phyloP scores from a whole-genome alignment of 2,113 vertebrate genomes.

The Erpornis zantholeuca region DNA sequence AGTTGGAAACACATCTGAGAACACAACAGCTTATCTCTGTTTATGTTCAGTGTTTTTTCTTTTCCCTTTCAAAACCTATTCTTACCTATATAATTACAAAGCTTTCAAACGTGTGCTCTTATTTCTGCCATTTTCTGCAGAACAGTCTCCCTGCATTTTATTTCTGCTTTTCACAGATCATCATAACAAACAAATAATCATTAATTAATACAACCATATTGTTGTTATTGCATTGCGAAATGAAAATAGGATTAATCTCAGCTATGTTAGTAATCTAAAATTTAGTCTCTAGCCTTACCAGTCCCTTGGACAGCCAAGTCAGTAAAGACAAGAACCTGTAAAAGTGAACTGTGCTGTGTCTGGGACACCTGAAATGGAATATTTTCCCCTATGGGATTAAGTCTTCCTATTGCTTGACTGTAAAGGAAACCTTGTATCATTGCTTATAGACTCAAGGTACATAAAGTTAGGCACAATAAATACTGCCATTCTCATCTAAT shows the following conservation, averaged over 20 bases:
- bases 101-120: not conserved
- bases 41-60: not conserved
- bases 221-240: not conserved
- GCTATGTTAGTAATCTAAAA: not conserved
- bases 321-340: not conserved
- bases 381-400: not conserved
- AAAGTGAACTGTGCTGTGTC: not conserved
- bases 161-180: not conserved
- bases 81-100: not conserved
- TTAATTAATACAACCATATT: not conserved
- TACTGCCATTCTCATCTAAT: not conserved
- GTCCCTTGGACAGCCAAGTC: not conserved
- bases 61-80: not conserved
- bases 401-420: not conserved
- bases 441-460: not conserved
- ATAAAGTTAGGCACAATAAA: not conserved
- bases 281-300: not conserved
- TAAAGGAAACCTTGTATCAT: not conserved
- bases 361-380: not conserved
- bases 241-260: not conserved
- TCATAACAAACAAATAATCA: not conserved
- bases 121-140: not conserved
- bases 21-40: not conserved
- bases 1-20: not conserved
- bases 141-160: not conserved